Evolutionary conservation across 2,888 invertebrate genomes (phyloP).

Genomic region (Dromius quadrimaculatus): DNA sequence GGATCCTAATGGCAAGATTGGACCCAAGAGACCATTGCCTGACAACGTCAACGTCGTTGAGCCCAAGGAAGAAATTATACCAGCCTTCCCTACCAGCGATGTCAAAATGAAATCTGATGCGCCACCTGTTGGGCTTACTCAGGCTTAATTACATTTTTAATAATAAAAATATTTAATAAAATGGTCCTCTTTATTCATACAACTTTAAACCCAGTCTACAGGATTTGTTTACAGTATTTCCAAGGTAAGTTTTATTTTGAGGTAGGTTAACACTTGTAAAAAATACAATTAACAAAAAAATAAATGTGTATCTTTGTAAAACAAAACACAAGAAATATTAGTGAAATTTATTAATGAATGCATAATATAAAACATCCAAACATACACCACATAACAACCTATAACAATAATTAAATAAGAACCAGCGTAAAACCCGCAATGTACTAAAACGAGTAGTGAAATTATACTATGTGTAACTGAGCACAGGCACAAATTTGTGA

Average conservation of each 20-base stretch:
- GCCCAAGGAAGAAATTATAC: slow-evolving; percentile 93
- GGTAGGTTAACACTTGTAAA: no score
- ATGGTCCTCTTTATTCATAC: no score
- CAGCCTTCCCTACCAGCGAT: slow-evolving; percentile 80
- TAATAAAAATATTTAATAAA: slow-evolving; percentile 48
- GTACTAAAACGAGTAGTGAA: slow-evolving; percentile 29
- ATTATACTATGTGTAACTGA: not conserved
- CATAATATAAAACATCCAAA: slow-evolving; percentile 47
- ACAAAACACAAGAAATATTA: no score
- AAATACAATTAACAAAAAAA: no score
- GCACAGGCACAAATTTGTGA: not conserved
- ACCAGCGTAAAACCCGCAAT: slow-evolving; percentile 31
- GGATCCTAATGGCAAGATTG: slow-evolving; percentile 97
- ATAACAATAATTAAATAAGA: slow-evolving; percentile 36
- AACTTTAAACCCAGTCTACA: no score
- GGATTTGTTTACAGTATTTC: no score
- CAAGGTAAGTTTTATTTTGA: no score
- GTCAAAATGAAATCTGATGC: slow-evolving; percentile 76
- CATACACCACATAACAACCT: slow-evolving; percentile 48
- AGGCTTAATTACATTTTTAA: slow-evolving; percentile 60
- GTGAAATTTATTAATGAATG: slow-evolving; percentile 44
- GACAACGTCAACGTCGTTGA: slow-evolving; percentile 97
- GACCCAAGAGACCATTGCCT: slow-evolving; percentile 97
- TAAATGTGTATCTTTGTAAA: no score
- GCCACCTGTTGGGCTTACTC: slow-evolving; percentile 67